Conservation (phyloP, 1,140 invertebrate species). For the Triops longicaudatus region DNA sequence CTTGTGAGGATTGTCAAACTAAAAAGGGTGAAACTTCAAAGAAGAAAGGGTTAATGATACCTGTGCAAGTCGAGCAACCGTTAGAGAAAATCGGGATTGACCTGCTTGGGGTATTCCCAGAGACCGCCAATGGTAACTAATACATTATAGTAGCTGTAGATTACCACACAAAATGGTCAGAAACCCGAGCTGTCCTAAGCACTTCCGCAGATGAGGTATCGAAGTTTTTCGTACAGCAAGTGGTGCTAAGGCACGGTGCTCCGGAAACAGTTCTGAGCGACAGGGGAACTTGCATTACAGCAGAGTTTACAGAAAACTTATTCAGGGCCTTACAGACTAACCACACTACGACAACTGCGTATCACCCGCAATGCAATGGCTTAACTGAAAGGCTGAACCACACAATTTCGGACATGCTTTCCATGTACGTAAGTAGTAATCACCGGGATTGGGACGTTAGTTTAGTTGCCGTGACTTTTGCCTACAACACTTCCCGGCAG, state of each 20-base stretch:
- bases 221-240: slow-evolving; percentile 29
- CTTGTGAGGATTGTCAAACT: slow-evolving; percentile 23
- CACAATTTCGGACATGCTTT: slow-evolving; percentile 18
- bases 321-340: slow-evolving; percentile 14
- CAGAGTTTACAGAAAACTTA: slow-evolving; percentile 16
- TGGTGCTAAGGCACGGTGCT: slow-evolving; percentile 32
- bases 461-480: slow-evolving; percentile 1
- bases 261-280: slow-evolving; percentile 31
- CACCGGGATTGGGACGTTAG: slow-evolving; percentile 21
- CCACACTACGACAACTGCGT: slow-evolving; percentile 20
- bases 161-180: neutral
- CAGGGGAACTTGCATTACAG: slow-evolving; percentile 31
- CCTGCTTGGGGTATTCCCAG: neutral
- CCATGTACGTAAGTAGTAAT: slow-evolving; percentile 22
- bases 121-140: neutral
- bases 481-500: slow-evolving; percentile 21
- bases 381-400: slow-evolving; percentile 19
- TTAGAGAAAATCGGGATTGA: neutral
- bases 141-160: too few species aligned
- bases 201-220: neutral
- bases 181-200: slow-evolving; percentile 24
- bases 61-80: neutral
- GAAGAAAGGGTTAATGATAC: neutral
- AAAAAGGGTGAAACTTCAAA: slow-evolving; percentile 18
- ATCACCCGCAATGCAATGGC: slow-evolving; percentile 28